These are phyloP conservation scores for Zygaena filipendulae DNA, from an alignment of 2,888 invertebrate genomes.

Conservation along the genomic window DNA sequence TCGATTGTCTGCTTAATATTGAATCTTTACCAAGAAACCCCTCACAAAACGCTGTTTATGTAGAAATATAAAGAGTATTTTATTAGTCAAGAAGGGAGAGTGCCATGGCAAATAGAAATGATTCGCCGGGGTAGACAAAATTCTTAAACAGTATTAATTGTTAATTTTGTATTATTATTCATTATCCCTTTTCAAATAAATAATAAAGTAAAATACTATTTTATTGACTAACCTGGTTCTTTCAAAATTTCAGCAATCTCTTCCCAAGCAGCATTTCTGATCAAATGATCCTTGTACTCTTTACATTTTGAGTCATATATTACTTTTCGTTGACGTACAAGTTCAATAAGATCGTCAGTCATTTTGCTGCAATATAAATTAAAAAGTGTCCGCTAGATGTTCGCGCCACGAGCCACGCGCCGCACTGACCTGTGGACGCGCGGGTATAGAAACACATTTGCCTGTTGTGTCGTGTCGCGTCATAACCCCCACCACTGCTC, in stretches of 20 bases:
- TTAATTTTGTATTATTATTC: constrained; percentile 1
- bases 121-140: constrained; percentile 6
- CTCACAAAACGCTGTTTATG: constrained; percentile 9
- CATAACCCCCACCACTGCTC: no score
- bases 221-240: constrained; percentile 5
- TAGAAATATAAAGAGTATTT: constrained; percentile 9
- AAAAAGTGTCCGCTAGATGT: not conserved
- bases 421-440: no score
- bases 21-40: constrained; percentile 6
- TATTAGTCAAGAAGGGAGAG: constrained; percentile 7
- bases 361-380: constrained; percentile 5
- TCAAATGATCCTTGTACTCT: constrained; percentile 10
- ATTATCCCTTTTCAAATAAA: constrained; percentile 7
- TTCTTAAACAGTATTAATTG: not conserved
- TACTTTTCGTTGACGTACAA: constrained; percentile 8
- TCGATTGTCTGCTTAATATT: constrained; percentile 5
- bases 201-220: constrained; percentile 8
- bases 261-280: constrained; percentile 9
- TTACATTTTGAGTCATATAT: constrained; percentile 9
- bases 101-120: constrained; percentile 8
- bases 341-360: constrained; percentile 8
- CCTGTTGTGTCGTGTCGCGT: constrained; percentile 7
- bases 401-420: constrained; percentile 6
- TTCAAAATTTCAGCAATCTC: constrained; percentile 2
- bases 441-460: constrained; percentile 9